A percentile compares a stretch with the other conserved stretches of the same genome.
phyloP scores from a whole-genome alignment of 1,140 invertebrate species.

The Apis dorsata region DNA sequence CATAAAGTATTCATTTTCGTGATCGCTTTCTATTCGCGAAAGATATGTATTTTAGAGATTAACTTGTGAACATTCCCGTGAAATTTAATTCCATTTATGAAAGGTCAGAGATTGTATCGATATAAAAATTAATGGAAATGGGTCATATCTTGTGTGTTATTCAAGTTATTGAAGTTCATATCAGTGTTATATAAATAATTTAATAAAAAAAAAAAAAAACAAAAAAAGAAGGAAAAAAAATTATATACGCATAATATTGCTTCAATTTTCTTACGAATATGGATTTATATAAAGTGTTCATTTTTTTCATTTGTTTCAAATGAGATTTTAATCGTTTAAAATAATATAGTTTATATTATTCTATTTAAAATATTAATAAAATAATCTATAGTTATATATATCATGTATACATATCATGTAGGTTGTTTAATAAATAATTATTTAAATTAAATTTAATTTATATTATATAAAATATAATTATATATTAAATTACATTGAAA shows the following conservation, averaged over 20 bases:
- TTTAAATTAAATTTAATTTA: background rate
- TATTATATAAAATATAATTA: background rate
- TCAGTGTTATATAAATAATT: background rate
- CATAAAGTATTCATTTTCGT: background rate
- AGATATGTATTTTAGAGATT: background rate
- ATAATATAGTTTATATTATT: too few relatives aligned
- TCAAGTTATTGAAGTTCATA: constrained; percentile 2
- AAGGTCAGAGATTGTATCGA: background rate
- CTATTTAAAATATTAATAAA: background rate
- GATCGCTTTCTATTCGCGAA: background rate
- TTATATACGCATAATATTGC: too few relatives aligned
- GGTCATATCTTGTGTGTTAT: constrained; percentile 7
- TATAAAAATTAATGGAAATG: constrained; percentile 37
- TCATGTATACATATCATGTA: too few relatives aligned
- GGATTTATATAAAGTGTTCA: background rate
- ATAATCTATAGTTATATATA: background rate
- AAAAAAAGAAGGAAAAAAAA: background rate
- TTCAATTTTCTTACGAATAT: background rate
- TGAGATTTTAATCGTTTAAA: too few relatives aligned
- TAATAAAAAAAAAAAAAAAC: background rate
- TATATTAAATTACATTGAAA: background rate
- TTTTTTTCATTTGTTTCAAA: too few relatives aligned
- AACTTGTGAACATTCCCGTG: background rate
- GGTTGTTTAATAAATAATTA: background rate
- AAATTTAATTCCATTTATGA: constrained; percentile 2